Conservation (phyloP, 2,113 vertebrate genomes). For the Megaptera novaeangliae region DNA sequence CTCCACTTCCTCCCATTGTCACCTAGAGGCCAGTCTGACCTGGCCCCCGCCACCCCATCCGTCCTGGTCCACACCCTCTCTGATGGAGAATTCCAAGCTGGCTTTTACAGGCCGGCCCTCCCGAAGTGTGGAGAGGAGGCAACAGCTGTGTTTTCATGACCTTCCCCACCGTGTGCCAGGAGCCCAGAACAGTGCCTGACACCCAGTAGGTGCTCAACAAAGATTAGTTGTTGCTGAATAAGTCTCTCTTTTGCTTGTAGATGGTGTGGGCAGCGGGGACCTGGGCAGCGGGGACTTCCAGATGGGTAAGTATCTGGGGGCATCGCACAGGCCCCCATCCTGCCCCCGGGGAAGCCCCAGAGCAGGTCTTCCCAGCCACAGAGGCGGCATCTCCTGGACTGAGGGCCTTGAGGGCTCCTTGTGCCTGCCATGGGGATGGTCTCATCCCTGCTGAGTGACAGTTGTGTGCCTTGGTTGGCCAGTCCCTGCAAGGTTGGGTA, state of each 20-base stretch:
- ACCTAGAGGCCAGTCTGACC: neutral
- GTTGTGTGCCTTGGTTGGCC: neutral
- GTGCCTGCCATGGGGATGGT: neutral
- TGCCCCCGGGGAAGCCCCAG: neutral
- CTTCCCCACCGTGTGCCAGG: neutral
- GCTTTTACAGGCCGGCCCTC: neutral
- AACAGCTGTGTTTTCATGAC: neutral
- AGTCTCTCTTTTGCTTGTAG: constrained; percentile 48
- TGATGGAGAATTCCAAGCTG: neutral
- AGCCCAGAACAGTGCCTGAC: neutral
- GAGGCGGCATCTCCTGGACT: neutral
- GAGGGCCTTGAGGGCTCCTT: neutral
- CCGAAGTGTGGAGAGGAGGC: neutral
- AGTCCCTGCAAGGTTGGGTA: neutral
- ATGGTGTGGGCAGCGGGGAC: constrained; percentile 64
- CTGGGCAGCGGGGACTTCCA: constrained; percentile 62
- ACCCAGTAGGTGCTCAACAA: neutral
- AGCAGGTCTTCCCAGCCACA: neutral
- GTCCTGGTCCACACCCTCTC: neutral
- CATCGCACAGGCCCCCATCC: fast-evolving
- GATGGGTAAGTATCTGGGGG: constrained; percentile 64
- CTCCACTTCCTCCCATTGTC: neutral
- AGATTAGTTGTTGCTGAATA: neutral
- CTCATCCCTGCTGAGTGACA: neutral
- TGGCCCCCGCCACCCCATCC: neutral